Evolutionary conservation across 2,888 invertebrate genomes (phyloP), one percentile per base, ranked within the genome.

Genomic region (Caenorhabditis panamensis): DNA sequence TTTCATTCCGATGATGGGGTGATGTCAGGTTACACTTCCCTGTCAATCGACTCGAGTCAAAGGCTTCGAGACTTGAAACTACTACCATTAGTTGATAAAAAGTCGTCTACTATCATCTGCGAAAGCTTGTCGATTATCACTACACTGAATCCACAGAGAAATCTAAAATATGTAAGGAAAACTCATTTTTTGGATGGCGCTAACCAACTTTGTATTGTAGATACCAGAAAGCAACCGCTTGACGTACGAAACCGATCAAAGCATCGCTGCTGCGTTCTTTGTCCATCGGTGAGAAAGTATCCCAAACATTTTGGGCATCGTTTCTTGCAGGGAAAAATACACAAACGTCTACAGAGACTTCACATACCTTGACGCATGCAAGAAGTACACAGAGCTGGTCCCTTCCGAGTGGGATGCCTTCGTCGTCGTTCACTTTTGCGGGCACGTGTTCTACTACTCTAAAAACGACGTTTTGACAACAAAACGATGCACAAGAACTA

Each of bases 361-460:
- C 41, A 61, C 59, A 11, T 61, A 41, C n/a, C 8, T 69, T 49
- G 51, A 69, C 18, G 69, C 59, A 1, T 47, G 31, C 24, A 69
- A 69, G 20, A 28, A 24, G 0, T 61, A 51, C 20, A 61, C 20
- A 8, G 41, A 49, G 1, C 16, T 20, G 24, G 36, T 37, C 5
- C 69, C 69, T 0, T n/a, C 59, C 11, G 22, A 24, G 0, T 69
- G 61, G 59, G 69, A 69, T 24, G 24, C 36, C 8, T 59, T 69
- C 16, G 69, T 69, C 5, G 59, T 69, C 13, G 61, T 69, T 20
- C 61, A 69, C 26, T 69, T 69, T 36, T 69, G 69, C 36, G 69
- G 69, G 0, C 69, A 69, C 41, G 51, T 69, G 11, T 53, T 20
- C 37, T 37, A 37, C 36, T 69, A 61, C 22, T 24, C 51, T 11